Base-by-base conservation (phyloP, 2,113 vertebrate species). In the Pongo pygmaeus region DNA sequence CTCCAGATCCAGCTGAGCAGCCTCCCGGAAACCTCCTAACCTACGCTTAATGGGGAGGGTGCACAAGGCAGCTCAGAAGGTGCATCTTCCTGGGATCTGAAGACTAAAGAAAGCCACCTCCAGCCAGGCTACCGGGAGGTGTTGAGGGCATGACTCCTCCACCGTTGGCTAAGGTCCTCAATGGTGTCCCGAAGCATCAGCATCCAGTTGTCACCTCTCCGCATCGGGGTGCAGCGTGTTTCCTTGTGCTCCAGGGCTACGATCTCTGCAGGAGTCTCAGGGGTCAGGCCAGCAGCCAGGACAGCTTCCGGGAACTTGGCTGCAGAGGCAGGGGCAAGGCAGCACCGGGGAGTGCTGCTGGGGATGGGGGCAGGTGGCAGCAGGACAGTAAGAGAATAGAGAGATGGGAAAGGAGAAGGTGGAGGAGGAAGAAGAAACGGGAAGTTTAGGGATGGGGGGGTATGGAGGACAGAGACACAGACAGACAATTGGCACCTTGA, bases 311-410 rank as follows among this genome's bases (percentile, higher is more conserved):
- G 98, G 96, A 99, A 99, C 98, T 99, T 99, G 96, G 98, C 99
- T 13, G 99, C 98, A 0, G 99, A 99, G 6, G 99, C 99, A 0
- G 99, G 99, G 16, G 99, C 99, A 22, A 99, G 95, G 81, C 99
- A 99, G 93, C 99, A 99, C 69, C 99, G 98, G 84, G 93, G 98
- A 0, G 4, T 70, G 81, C 98, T 97, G 67, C 0, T 38, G 57
- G 38, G 18, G 38, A 59, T 3, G 9, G 57, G 61, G 35, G 14
- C 12, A 23, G 84, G 38, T 22, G 46, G 67, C 59, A 48, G 23
- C 20, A 46, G 43, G 18, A 48, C 20, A 10, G 22, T 5, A 9
- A 38, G 79, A 50, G 13, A 38, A 40, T 0, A n/a, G 50, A 50
- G 40, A 10, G 5, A n/a, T 0, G 18, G 32, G n/a, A 43, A 94